phyloP scores from a whole-genome alignment of 2,113 vertebrate genomes.

The Otocyon megalotis region DNA sequence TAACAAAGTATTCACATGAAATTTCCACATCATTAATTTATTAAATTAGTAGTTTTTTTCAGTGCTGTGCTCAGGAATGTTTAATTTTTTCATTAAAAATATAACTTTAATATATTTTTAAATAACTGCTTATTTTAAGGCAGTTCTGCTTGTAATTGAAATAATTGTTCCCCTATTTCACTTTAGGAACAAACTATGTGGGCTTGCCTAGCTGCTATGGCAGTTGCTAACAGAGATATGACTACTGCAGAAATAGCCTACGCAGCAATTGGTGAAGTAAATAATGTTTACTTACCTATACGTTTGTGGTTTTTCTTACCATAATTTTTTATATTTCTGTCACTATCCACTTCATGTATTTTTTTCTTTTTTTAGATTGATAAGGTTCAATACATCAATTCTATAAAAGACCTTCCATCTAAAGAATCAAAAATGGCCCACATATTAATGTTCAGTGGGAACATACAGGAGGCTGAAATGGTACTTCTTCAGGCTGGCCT shows the following conservation, averaged over 20 bases:
- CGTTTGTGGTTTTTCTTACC: not conserved
- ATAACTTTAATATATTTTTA: constrained; percentile 27
- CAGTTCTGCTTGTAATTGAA: not conserved
- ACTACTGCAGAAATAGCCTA: constrained; percentile 95
- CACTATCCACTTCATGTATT: constrained; percentile 21
- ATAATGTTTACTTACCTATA: accelerated
- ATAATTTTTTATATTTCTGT: not conserved
- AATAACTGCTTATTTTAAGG: constrained; percentile 54
- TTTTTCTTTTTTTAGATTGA: constrained; percentile 89
- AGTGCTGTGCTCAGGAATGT: not conserved
- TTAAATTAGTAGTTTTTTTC: constrained; percentile 39
- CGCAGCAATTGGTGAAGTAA: constrained; percentile 93
- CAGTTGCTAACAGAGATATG: constrained; percentile 94
- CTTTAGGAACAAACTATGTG: constrained; percentile 94
- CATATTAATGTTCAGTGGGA: constrained; percentile 94
- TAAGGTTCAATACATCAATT: constrained; percentile 95
- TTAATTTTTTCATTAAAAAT: constrained; percentile 57
- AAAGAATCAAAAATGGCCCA: constrained; percentile 95
- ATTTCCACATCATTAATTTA: constrained; percentile 48
- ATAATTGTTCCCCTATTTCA: constrained; percentile 2
- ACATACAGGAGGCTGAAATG: constrained; percentile 93
- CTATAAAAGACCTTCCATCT: constrained; percentile 95
- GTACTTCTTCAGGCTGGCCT: constrained; percentile 94
- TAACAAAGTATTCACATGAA: constrained; percentile 14
- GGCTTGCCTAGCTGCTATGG: constrained; percentile 98